Conservation (phyloP, 2,797 vertebrate genomes). For the Mormyrops boulengeri region DNA sequence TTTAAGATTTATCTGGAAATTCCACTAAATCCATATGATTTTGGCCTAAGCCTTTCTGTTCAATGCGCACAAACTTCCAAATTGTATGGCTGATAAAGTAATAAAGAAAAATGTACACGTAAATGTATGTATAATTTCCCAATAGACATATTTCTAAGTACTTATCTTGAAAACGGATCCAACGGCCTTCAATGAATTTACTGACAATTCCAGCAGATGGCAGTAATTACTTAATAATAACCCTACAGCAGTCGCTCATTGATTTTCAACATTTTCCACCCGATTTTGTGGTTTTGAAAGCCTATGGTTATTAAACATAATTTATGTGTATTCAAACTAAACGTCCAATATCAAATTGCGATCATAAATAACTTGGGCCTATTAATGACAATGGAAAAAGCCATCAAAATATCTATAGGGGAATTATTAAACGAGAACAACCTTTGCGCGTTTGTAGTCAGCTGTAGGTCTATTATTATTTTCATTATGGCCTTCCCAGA, state of each 20-base stretch:
- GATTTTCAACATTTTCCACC: background rate
- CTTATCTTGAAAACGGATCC: background rate
- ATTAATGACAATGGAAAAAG: background rate
- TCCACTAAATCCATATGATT: background rate
- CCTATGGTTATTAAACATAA: background rate
- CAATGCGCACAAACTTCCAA: background rate
- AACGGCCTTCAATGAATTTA: slow-evolving; percentile 27
- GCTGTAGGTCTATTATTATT: background rate
- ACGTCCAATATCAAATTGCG: background rate
- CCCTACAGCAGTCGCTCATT: background rate
- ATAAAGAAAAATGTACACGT: background rate
- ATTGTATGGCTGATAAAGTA: background rate
- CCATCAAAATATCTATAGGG: background rate
- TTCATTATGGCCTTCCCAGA: background rate
- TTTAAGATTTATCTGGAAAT: background rate
- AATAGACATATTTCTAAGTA: background rate
- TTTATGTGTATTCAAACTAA: background rate
- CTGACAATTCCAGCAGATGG: slow-evolving; percentile 45
- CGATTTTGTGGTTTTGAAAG: background rate
- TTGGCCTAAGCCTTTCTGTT: background rate
- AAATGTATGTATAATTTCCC: background rate
- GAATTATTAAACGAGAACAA: background rate
- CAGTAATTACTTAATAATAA: slow-evolving; percentile 25
- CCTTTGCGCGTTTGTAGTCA: background rate
- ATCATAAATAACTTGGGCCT: background rate